Evolutionary conservation across 2,797 vertebrate genomes (phyloP).

Genomic region (Tarsius wallacei): DNA sequence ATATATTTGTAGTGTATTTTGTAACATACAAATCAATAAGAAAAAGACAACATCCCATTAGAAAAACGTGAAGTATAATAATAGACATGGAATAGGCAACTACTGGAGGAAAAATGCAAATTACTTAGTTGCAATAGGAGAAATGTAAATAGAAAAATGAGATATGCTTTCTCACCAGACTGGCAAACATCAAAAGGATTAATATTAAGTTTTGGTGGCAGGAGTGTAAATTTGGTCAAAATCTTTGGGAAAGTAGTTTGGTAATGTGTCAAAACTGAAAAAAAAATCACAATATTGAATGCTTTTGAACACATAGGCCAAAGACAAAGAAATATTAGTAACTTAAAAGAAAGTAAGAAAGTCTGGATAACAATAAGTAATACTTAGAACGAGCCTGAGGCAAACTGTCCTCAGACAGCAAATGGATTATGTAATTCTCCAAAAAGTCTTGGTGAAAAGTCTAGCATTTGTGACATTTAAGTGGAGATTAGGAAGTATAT

Average conservation of each 20-base stretch:
- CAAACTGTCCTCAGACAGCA: not conserved
- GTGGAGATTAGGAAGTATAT: not conserved
- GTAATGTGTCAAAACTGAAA: constrained; percentile 21
- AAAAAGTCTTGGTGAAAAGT: constrained; percentile 10
- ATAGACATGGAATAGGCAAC: not conserved
- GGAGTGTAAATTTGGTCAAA: not conserved
- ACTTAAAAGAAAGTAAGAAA: constrained; percentile 56
- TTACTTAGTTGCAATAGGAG: not conserved
- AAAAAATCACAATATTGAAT: not conserved
- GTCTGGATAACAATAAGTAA: not conserved
- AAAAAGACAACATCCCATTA: constrained; percentile 4
- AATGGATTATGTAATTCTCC: not conserved
- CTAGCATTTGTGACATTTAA: not conserved
- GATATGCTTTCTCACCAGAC: constrained; percentile 3
- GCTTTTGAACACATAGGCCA: not conserved
- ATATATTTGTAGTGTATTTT: constrained; percentile 48
- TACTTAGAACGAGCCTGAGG: not conserved
- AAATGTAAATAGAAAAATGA: constrained; percentile 57
- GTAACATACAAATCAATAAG: constrained; percentile 42
- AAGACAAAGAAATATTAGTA: constrained; percentile 16
- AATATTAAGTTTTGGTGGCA: not conserved
- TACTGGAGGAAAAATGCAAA: not conserved
- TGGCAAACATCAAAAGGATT: constrained; percentile 1
- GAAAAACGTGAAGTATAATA: not conserved
- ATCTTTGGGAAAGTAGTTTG: not conserved